A percentile compares a stretch with the other conserved stretches of the same genome.
phyloP scores from a whole-genome alignment of 2,797 vertebrate species.

The Alca torda region DNA sequence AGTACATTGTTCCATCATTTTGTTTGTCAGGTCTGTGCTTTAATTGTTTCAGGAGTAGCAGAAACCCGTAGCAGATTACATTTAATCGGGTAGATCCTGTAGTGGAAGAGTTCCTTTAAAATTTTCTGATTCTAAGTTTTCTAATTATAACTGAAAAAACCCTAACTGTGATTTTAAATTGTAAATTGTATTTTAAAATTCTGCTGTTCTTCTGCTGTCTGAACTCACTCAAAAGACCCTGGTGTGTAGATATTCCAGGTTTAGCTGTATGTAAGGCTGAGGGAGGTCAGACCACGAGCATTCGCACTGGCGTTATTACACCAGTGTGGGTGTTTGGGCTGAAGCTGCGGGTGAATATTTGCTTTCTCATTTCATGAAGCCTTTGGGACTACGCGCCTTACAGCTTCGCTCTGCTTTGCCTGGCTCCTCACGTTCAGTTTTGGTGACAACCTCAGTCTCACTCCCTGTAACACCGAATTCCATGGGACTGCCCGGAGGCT shows the following conservation, averaged over 20 bases:
- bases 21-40: neutral
- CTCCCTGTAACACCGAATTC: neutral
- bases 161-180: neutral
- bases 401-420: neutral
- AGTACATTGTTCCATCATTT: neutral
- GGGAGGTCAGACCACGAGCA: neutral
- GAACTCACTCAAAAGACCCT: neutral
- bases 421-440: neutral
- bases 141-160: neutral
- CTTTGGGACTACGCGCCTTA: neutral
- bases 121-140: neutral
- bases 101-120: neutral
- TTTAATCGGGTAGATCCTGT: neutral
- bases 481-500: fast-evolving
- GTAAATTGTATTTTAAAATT: neutral
- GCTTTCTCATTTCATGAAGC: neutral
- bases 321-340: neutral
- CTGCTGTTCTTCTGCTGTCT: neutral
- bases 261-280: neutral
- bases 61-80: neutral
- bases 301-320: neutral
- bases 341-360: neutral
- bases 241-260: neutral
- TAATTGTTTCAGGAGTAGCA: neutral
- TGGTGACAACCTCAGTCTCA: neutral